phyloP scores from a whole-genome alignment of 2,888 invertebrate genomes.

The Tribolium freemani region DNA sequence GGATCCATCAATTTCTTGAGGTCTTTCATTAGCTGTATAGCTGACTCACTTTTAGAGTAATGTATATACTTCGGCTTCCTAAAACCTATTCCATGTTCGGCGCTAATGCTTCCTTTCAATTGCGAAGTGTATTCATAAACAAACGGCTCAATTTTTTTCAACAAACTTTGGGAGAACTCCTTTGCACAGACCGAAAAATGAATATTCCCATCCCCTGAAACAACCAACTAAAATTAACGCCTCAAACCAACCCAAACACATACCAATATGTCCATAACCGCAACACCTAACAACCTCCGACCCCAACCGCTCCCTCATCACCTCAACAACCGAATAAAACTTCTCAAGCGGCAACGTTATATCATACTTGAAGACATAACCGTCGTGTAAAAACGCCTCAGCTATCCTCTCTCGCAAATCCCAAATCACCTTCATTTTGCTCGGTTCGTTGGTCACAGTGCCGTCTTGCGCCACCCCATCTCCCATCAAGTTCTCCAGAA shows the following conservation, averaged over 20 bases:
- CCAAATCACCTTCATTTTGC: conserved; percentile 91
- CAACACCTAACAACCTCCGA: conserved; percentile 75
- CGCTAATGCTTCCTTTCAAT: conserved; percentile 90
- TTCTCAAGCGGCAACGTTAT: conserved; percentile 87
- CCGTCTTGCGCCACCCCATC: conserved; percentile 84
- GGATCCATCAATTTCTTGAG: conserved; percentile 93
- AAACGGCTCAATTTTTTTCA: conserved; percentile 86
- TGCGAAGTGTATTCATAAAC: conserved; percentile 90
- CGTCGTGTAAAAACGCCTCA: conserved; percentile 81
- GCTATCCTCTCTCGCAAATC: conserved; percentile 88
- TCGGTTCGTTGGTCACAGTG: conserved; percentile 85
- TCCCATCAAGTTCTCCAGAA: conserved; percentile 82
- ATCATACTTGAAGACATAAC: conserved; percentile 96
- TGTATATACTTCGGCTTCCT: conserved; percentile 86
- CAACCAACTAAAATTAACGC: conserved; percentile 52
- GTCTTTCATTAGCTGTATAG: conserved; percentile 84
- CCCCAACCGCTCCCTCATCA: conserved; percentile 77
- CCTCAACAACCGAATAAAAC: conserved; percentile 88
- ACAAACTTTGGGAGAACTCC: conserved; percentile 75
- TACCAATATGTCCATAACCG: conserved; percentile 96
- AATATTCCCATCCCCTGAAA: conserved; percentile 91
- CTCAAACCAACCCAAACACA: too few relatives aligned
- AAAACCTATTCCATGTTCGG: conserved; percentile 97
- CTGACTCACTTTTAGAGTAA: conserved; percentile 83
- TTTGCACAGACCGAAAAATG: conserved; percentile 90